Conservation (phyloP, 1,140 invertebrate species). For the Drosophila albomicans region DNA sequence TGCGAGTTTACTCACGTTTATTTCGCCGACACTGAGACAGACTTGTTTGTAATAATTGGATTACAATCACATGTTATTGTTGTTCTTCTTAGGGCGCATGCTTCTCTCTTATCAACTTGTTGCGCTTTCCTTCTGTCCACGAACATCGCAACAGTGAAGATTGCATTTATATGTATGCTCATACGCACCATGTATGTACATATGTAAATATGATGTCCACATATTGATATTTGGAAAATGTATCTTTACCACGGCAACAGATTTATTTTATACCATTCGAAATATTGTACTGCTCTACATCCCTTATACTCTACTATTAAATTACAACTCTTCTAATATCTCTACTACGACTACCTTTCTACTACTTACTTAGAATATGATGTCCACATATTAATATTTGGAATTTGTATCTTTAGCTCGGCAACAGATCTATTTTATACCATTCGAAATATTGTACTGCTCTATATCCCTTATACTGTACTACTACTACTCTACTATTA, state of each 20-base stretch:
- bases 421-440: not conserved
- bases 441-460: no score
- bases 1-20: slow-evolving; percentile 31
- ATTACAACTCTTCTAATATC: no score
- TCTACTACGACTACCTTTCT: no score
- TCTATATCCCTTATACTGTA: no score
- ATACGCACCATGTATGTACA: not conserved
- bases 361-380: no score
- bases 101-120: slow-evolving; percentile 59
- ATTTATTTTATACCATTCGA: not conserved
- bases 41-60: slow-evolving; percentile 69
- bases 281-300: no score
- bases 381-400: no score
- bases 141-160: not conserved
- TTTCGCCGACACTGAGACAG: slow-evolving; percentile 51
- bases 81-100: slow-evolving; percentile 44
- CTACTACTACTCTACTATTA: no score
- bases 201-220: no score
- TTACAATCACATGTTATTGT: slow-evolving; percentile 57
- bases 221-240: no score
- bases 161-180: slow-evolving; percentile 42
- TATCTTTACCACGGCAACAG: not conserved
- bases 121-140: slow-evolving; percentile 24
- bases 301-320: no score
- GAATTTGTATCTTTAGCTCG: no score